phyloP scores from a whole-genome alignment of 2,888 invertebrate genomes.

The Drymonia ruficornis region DNA sequence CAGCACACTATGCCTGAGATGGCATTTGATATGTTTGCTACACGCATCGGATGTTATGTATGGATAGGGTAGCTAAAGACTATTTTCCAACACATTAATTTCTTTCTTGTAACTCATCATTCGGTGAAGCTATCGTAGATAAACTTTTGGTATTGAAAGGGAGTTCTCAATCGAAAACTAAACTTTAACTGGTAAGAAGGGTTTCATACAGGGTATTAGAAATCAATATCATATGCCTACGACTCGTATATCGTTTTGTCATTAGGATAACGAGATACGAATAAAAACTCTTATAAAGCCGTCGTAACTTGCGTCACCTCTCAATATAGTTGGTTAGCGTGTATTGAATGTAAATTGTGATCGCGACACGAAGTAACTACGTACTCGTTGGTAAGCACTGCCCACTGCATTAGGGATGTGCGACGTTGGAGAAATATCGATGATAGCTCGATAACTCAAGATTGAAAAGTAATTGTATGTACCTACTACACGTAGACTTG shows the following conservation, averaged over 20 bases:
- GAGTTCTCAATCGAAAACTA: too few relatives aligned
- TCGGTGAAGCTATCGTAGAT: too few relatives aligned
- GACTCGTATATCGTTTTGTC: conserved; percentile 25
- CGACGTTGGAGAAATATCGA: conserved; percentile 12
- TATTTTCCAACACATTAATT: too few relatives aligned
- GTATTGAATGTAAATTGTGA: conserved; percentile 52
- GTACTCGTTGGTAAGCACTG: neutral
- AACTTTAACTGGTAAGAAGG: neutral
- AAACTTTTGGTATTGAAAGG: too few relatives aligned
- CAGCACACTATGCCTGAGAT: too few relatives aligned
- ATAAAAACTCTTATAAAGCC: conserved; percentile 49
- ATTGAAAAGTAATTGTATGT: too few relatives aligned
- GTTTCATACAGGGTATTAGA: conserved; percentile 13
- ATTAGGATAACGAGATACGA: conserved; percentile 31
- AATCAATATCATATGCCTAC: conserved; percentile 21
- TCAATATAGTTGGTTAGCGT: conserved; percentile 47
- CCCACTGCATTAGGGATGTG: conserved; percentile 1
- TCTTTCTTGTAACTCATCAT: too few relatives aligned
- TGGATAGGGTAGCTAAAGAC: too few relatives aligned
- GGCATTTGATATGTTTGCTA: too few relatives aligned
- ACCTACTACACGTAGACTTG: too few relatives aligned
- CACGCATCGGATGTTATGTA: too few relatives aligned
- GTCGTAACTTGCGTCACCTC: conserved; percentile 54
- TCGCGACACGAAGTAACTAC: conserved; percentile 13
- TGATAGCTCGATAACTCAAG: too few relatives aligned